Conservation (phyloP, 1,140 invertebrate species). For the Drosophila kanapiae region DNA sequence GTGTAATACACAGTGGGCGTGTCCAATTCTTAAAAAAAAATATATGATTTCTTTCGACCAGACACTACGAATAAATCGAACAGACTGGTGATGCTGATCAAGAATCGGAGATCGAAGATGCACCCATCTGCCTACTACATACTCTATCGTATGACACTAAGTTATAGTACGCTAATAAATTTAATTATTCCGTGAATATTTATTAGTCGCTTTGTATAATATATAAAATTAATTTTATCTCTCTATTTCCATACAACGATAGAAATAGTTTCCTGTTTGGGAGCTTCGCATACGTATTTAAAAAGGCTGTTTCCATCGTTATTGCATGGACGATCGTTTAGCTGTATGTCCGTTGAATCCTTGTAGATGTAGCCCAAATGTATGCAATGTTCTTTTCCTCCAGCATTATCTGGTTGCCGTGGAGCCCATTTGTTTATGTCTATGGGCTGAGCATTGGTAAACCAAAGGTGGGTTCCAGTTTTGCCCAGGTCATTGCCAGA, state of each 20-base stretch:
- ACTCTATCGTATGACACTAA: too few relatives aligned
- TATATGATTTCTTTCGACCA: too few relatives aligned
- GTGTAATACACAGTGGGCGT: too few relatives aligned
- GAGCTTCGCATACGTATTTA: constrained; percentile 85
- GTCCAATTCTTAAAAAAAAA: too few relatives aligned
- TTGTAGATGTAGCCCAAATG: constrained; percentile 38
- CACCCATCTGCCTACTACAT: too few relatives aligned
- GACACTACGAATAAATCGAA: too few relatives aligned
- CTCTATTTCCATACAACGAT: constrained; percentile 69
- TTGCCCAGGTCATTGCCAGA: constrained; percentile 48
- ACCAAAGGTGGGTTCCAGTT: constrained; percentile 39
- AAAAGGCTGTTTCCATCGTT: constrained; percentile 18
- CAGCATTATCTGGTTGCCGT: constrained; percentile 47
- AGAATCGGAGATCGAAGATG: too few relatives aligned
- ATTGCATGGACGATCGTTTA: constrained; percentile 41
- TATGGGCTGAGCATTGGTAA: constrained; percentile 39
- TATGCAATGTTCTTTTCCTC: constrained; percentile 48
- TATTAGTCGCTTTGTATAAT: background rate
- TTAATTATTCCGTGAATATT: too few relatives aligned
- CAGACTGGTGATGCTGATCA: too few relatives aligned
- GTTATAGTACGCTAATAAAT: too few relatives aligned
- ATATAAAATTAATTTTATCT: background rate
- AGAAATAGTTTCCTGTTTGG: constrained; percentile 87
- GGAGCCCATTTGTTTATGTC: constrained; percentile 36
- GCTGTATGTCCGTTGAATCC: constrained; percentile 12